Base-by-base conservation (phyloP, 1,140 invertebrate species). In the Drosophila mauritiana region DNA sequence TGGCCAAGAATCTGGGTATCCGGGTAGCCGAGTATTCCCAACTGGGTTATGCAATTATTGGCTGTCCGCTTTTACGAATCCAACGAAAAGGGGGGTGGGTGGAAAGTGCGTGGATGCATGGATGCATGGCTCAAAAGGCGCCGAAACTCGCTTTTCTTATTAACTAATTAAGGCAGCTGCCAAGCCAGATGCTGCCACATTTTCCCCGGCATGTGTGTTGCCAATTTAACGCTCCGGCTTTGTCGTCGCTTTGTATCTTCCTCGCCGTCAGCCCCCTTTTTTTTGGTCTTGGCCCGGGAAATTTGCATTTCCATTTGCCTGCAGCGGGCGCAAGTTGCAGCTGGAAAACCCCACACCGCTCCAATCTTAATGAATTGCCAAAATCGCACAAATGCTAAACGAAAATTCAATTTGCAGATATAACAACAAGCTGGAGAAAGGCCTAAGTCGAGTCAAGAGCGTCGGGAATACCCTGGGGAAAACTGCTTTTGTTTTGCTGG, bases 341-440 rank as follows among this genome's bases (percentile, higher is more conserved):
- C 51, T 54, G 67, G 13, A 27, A 4, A 55, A 25, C 7, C 31
- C 46, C 11, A 62, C 34, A 13, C 45, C 13, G 22, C 45, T 40
- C 22, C 31, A 72, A 68, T 88, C 64, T 82, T 88, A 86, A 86
- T 88, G 83, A 86, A 85, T 85, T 85, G 78, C 81, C 81, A 69
- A 85, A 86, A 86, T 86, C 83, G 82, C 69, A 86, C 67, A 76
- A 76, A 76, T 88, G 65, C 69, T 68, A 55, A 88, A 82, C 58
- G 78, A 73, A 69, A 86, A 88, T 86, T 86, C 75, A 86, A 83
- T 88, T 88, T 89, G 63, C 74, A 79, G 65, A 82, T 82, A 73
- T 68, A 79, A 77, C 78, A 86, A 86, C 68, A 85, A 53, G 31
- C 43, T 27, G 34, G 6, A 62, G 31, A 37, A 64, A 22, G 36